Percentiles rank a stretch among this genome's conserved stretches.
These are phyloP conservation scores for Myrmecobius fasciatus DNA, from an alignment of 2,113 vertebrate genomes.

Conservation along the genomic window DNA sequence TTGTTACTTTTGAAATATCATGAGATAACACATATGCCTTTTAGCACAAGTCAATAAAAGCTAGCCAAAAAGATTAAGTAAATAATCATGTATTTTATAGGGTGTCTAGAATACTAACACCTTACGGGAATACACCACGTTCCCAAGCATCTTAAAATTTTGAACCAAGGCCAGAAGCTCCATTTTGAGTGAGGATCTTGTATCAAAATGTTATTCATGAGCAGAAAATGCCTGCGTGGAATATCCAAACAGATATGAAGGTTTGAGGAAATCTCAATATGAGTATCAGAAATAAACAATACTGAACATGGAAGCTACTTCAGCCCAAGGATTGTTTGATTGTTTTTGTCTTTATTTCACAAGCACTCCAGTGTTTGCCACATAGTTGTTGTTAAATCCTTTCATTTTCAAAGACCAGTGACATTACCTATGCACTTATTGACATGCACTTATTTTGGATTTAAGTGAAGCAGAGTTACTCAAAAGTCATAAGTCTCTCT, in stretches of 20 bases:
- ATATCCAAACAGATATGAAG: background rate
- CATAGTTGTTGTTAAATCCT: background rate
- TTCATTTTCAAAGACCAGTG: background rate
- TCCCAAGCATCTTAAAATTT: background rate
- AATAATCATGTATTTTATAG: background rate
- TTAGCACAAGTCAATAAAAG: constrained; percentile 1
- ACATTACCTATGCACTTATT: no score
- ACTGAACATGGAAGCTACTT: background rate
- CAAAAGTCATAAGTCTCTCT: background rate
- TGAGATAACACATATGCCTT: background rate
- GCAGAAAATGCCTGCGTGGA: background rate
- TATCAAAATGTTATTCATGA: background rate
- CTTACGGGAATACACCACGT: background rate
- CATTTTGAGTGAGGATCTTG: background rate
- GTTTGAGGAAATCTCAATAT: background rate
- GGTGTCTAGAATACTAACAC: background rate
- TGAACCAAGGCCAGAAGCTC: constrained; percentile 4
- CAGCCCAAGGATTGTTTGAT: background rate
- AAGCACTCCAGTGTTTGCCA: background rate
- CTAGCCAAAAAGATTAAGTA: constrained; percentile 21
- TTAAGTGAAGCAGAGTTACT: background rate
- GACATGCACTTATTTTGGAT: background rate
- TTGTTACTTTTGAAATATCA: background rate
- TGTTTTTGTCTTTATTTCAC: background rate
- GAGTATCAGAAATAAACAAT: background rate